phyloP scores from a whole-genome alignment of 2,113 vertebrate species.

The Solenodon paradoxus region DNA sequence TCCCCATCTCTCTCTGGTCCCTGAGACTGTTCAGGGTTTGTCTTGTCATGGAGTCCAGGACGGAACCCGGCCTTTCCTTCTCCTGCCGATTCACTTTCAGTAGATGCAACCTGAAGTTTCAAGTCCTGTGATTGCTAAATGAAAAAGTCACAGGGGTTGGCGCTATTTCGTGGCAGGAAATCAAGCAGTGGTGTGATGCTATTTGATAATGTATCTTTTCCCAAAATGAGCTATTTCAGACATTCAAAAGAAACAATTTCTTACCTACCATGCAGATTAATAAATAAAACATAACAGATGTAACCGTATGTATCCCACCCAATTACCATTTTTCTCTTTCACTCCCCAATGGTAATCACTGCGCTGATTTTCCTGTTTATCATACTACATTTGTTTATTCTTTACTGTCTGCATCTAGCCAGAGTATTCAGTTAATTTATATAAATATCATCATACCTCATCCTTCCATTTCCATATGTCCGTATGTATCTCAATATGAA shows the following conservation, averaged over 20 bases:
- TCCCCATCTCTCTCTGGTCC: not conserved
- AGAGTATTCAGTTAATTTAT: not conserved
- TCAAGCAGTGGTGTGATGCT: not conserved
- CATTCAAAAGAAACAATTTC: slow-evolving; percentile 14
- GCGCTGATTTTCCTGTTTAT: not conserved
- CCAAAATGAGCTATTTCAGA: slow-evolving; percentile 8
- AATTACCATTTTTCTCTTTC: not conserved
- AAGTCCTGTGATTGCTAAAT: not conserved
- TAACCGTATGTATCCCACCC: not conserved
- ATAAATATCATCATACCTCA: not conserved
- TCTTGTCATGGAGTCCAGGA: slow-evolving; percentile 1
- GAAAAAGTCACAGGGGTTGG: slow-evolving; percentile 22
- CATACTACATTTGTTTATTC: not conserved
- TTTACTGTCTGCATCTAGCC: not conserved
- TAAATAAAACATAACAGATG: slow-evolving; percentile 11
- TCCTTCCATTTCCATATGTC: not conserved
- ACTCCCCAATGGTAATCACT: not conserved
- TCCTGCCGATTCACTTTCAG: not conserved
- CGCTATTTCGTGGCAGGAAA: slow-evolving; percentile 45
- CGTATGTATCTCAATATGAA: not conserved
- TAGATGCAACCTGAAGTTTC: slow-evolving; percentile 8
- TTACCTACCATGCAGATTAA: not conserved
- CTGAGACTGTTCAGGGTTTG: not conserved
- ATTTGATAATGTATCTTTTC: not conserved
- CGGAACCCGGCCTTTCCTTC: slow-evolving; percentile 33